Conservation (phyloP, 30 jellyfish, hydroid and myxozoan genomes). For the Chrysaora quinquecirrha region DNA sequence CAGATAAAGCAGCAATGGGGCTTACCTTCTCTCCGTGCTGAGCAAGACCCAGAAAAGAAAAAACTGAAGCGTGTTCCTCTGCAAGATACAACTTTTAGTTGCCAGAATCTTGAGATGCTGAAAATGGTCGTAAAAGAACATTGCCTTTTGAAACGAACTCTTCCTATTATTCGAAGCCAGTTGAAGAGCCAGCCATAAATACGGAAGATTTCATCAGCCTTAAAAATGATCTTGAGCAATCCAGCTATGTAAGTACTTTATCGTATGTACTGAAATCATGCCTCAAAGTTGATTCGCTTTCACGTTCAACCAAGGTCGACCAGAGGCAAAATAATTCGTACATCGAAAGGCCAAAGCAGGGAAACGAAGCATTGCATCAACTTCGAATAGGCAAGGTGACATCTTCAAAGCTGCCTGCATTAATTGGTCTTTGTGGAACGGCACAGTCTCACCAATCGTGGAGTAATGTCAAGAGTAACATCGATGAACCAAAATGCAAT, state of each 20-base stretch:
- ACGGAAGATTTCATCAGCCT: neutral
- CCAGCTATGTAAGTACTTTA: neutral
- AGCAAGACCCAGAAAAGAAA: neutral
- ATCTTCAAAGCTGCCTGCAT: neutral
- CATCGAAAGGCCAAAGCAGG: neutral
- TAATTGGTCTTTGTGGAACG: neutral
- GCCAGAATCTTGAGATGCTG: neutral
- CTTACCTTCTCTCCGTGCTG: neutral
- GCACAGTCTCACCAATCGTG: neutral
- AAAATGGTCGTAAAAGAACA: neutral
- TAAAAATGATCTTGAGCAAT: neutral
- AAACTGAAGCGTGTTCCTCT: neutral
- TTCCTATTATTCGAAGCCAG: neutral
- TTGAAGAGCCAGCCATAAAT: neutral
- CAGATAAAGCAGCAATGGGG: neutral
- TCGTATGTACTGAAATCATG: neutral
- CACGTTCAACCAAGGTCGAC: too few species aligned
- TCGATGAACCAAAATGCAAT: neutral
- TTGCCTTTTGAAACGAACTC: neutral
- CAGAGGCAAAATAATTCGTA: neutral
- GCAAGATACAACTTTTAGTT: neutral
- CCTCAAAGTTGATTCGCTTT: too few species aligned
- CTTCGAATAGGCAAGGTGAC: neutral
- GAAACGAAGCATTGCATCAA: neutral
- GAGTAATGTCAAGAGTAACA: neutral